These are phyloP conservation scores for Ernsta delagoae DNA, from an alignment of 2,888 invertebrate genomes.

Conservation along the genomic window DNA sequence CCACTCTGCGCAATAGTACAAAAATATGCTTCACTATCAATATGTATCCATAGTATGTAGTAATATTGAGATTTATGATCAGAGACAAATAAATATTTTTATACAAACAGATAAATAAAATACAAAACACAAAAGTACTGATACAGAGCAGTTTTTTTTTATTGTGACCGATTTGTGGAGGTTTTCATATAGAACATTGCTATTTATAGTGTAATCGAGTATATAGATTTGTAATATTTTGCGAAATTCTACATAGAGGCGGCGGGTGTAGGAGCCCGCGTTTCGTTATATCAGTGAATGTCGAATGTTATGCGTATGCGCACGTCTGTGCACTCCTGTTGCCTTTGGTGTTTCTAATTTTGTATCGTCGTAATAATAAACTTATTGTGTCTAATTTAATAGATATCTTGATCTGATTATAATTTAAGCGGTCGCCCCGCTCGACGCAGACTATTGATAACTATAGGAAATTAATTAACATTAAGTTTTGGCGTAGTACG, in stretches of 20 bases:
- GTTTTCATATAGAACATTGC: conserved; percentile 66
- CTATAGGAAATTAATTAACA: conserved; percentile 15
- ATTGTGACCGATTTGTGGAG: conserved; percentile 15
- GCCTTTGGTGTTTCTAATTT: conserved; percentile 60
- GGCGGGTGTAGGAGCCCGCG: conserved; percentile 68
- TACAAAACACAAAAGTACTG: conserved; percentile 19
- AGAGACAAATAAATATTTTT: conserved; percentile 40
- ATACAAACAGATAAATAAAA: conserved; percentile 36
- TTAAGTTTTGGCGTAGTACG: conserved; percentile 30
- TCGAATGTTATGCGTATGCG: conserved; percentile 48
- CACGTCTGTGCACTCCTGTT: conserved; percentile 47
- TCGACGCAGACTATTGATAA: conserved; percentile 33
- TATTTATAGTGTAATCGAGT: conserved; percentile 56
- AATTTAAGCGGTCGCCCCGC: conserved; percentile 30
- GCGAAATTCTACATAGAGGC: conserved; percentile 81
- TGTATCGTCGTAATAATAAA: conserved; percentile 32
- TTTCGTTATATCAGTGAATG: conserved; percentile 53
- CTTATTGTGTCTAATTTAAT: conserved; percentile 13
- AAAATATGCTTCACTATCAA: conserved; percentile 22
- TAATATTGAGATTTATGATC: conserved; percentile 33
- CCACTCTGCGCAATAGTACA: conserved; percentile 32
- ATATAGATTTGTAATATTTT: conserved; percentile 80
- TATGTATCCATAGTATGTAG: conserved; percentile 20
- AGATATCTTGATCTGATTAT: conserved; percentile 33
- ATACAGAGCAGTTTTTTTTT: conserved; percentile 35